Conservation (phyloP, 1,140 invertebrate genomes). For the Drosophila mauritiana region DNA sequence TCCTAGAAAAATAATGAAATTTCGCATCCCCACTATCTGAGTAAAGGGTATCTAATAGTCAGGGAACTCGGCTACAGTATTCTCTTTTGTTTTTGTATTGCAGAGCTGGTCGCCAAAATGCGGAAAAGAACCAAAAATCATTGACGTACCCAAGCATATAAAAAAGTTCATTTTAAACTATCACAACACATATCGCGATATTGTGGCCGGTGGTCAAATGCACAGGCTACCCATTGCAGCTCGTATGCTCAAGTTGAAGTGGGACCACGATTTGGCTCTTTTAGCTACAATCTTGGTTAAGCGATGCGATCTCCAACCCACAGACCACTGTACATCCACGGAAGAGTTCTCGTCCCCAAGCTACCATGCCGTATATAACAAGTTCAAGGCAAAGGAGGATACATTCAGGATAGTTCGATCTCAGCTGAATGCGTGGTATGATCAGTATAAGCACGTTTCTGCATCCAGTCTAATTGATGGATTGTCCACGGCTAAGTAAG, state of each 20-base stretch:
- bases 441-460: background rate
- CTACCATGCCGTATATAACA: background rate
- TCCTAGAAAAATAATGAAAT: too few species aligned
- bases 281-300: background rate
- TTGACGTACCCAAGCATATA: background rate
- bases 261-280: background rate
- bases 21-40: too few species aligned
- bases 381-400: background rate
- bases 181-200: slow-evolving; percentile 7
- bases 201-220: background rate
- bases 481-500: background rate
- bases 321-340: slow-evolving; percentile 3
- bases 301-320: slow-evolving; percentile 1
- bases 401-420: background rate
- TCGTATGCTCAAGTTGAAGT: background rate
- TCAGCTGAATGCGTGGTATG: slow-evolving; percentile 4
- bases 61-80: too few species aligned
- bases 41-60: too few species aligned
- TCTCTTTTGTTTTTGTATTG: background rate
- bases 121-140: background rate
- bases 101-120: background rate
- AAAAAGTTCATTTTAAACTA: background rate
- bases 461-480: background rate
- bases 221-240: background rate
- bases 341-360: background rate